phyloP scores from a whole-genome alignment of 2,888 invertebrate species.

The Rhodophaea formosa region DNA sequence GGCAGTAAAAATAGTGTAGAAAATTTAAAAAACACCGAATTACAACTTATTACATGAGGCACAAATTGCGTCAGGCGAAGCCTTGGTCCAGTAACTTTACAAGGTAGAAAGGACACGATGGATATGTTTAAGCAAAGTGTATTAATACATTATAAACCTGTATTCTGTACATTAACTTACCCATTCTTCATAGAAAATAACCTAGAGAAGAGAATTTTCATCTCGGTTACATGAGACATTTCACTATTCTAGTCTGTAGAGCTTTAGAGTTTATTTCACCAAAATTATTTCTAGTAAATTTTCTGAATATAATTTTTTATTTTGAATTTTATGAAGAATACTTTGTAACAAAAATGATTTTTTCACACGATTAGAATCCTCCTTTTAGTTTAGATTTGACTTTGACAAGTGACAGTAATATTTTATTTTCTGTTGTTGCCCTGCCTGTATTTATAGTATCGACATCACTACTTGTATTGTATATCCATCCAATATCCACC shows the following conservation, averaged over 20 bases:
- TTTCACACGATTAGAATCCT: not conserved
- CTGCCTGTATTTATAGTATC: no score
- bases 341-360: not conserved
- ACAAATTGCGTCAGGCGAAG: constrained; percentile 20
- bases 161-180: constrained; percentile 44
- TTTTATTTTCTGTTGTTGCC: no score
- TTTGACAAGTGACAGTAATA: no score
- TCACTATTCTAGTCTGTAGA: constrained; percentile 23
- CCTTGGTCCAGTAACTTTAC: not conserved
- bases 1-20: not conserved
- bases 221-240: constrained; percentile 73
- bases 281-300: not conserved
- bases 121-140: not conserved
- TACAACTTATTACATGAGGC: not conserved
- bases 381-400: no score
- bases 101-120: not conserved
- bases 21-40: not conserved
- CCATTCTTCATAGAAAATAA: constrained; percentile 75
- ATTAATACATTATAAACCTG: constrained; percentile 4
- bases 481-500: no score
- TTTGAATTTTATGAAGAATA: not conserved
- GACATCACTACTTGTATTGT: no score
- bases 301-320: not conserved
- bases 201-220: constrained; percentile 71
- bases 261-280: not conserved